Evolutionary conservation across 2,888 invertebrate species (phyloP).

Genomic region (Belgica antarctica): DNA sequence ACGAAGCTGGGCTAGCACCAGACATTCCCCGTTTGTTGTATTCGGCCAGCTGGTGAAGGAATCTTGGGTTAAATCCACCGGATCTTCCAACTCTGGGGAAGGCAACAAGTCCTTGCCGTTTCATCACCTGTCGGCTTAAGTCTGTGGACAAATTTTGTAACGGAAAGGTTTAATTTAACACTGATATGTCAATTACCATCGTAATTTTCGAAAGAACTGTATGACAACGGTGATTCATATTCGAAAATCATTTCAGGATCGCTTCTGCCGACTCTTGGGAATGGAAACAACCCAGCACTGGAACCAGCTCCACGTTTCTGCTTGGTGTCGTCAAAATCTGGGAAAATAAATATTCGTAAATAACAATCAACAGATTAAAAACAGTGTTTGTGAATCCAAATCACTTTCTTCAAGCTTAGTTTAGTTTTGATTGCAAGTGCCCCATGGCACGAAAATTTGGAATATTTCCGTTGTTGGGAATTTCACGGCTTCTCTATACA

Average conservation of each 20-base stretch:
- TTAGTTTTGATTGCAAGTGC: too few relatives aligned
- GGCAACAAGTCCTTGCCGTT: slow-evolving; percentile 55
- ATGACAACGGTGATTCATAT: slow-evolving; percentile 52
- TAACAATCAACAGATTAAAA: too few relatives aligned
- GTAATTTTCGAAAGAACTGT: slow-evolving; percentile 58
- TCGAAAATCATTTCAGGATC: slow-evolving; percentile 50
- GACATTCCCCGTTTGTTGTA: slow-evolving; percentile 22
- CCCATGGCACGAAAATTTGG: too few relatives aligned
- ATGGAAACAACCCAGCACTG: slow-evolving; percentile 61
- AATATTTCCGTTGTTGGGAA: too few relatives aligned
- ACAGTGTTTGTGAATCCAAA: too few relatives aligned
- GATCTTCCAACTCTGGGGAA: slow-evolving; percentile 57
- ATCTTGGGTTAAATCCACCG: slow-evolving; percentile 46
- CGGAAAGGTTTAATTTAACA: not conserved
- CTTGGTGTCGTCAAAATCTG: slow-evolving; percentile 52
- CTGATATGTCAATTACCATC: slow-evolving; percentile 42
- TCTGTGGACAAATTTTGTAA: slow-evolving; percentile 46
- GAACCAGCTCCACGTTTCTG: slow-evolving; percentile 56
- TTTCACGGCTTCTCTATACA: too few relatives aligned
- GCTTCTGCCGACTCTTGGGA: slow-evolving; percentile 63
- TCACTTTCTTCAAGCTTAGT: too few relatives aligned
- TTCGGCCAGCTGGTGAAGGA: slow-evolving; percentile 12
- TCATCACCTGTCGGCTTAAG: slow-evolving; percentile 50
- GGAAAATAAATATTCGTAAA: too few relatives aligned
- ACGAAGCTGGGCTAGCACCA: slow-evolving; percentile 1